Conservation (phyloP, 2,888 invertebrate species). For the Priocnemis perturbator region DNA sequence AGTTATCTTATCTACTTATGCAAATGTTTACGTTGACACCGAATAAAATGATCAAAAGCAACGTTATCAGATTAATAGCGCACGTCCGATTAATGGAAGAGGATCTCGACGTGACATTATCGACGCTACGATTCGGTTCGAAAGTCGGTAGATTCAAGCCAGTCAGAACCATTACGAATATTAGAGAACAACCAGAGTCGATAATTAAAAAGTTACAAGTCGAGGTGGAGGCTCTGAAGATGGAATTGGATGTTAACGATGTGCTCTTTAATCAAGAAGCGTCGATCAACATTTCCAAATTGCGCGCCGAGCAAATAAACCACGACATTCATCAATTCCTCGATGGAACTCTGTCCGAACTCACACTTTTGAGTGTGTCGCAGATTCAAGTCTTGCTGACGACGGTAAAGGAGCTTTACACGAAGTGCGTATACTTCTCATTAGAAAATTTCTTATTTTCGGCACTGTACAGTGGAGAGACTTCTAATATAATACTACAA, state of each 20-base stretch:
- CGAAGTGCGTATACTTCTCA: constrained; percentile 46
- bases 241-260: constrained; percentile 68
- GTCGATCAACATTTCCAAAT: constrained; percentile 64
- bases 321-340: constrained; percentile 70
- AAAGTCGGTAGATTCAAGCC: constrained; percentile 49
- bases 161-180: constrained; percentile 45
- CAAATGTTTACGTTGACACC: not conserved
- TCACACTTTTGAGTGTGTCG: constrained; percentile 69
- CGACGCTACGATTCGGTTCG: constrained; percentile 73
- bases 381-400: constrained; percentile 69
- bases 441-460: not conserved
- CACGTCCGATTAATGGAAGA: constrained; percentile 70
- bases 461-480: no score
- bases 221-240: constrained; percentile 63
- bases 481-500: constrained; percentile 1
- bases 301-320: constrained; percentile 68
- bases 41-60: not conserved
- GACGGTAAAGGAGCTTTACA: constrained; percentile 69
- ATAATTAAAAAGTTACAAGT: constrained; percentile 59
- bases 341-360: constrained; percentile 66
- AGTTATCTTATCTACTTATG: no score
- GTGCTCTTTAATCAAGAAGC: constrained; percentile 70
- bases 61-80: constrained; percentile 70
- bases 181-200: constrained; percentile 55
- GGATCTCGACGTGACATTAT: constrained; percentile 70